Evolutionary conservation across 2,113 vertebrate genomes (phyloP).

Genomic region (Thamnophis sirtalis): DNA sequence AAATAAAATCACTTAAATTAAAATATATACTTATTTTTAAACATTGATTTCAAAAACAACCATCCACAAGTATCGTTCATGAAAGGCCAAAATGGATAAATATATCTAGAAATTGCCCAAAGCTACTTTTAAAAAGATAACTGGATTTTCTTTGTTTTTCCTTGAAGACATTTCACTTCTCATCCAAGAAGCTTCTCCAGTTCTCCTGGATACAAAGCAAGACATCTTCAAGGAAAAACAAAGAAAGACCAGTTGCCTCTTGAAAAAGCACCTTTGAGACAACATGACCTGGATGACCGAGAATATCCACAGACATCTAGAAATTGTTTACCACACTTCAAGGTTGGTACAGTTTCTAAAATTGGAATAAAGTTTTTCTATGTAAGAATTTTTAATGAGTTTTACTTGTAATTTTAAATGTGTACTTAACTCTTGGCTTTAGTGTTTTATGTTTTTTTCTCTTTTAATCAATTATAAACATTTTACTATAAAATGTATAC

Average conservation of each 20-base stretch:
- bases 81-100: background rate
- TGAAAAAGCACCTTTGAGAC: no score
- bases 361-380: background rate
- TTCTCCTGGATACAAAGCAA: no score
- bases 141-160: no score
- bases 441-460: constrained; percentile 24
- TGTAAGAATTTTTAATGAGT: constrained; percentile 21
- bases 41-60: background rate
- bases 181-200: no score
- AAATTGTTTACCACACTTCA: background rate
- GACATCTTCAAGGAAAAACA: no score
- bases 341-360: background rate
- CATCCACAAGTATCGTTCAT: background rate
- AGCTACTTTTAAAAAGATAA: no score
- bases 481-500: background rate
- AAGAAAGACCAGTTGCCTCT: no score
- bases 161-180: no score
- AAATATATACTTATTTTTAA: background rate
- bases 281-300: no score
- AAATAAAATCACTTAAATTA: background rate
- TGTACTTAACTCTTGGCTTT: constrained; percentile 16
- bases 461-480: background rate
- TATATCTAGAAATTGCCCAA: background rate
- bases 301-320: background rate
- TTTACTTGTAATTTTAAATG: constrained; percentile 29